These are phyloP conservation scores for Lepidocolaptes lacrymiger DNA, from an alignment of 2,797 vertebrate species.

Conservation along the genomic window DNA sequence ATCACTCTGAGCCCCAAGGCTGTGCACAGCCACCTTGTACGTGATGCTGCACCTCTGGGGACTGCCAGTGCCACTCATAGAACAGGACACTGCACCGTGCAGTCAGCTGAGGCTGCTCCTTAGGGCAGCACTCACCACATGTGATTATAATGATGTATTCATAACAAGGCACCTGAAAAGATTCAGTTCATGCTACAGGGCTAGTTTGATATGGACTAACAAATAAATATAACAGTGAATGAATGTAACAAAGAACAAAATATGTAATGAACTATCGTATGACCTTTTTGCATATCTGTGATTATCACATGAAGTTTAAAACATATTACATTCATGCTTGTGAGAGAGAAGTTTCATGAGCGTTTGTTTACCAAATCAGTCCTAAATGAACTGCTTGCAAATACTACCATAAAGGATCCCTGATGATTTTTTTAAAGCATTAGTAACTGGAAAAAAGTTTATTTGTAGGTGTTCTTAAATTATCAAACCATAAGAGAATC, in stretches of 20 bases:
- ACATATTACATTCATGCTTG: not conserved
- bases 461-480: not conserved
- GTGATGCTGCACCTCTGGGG: not conserved
- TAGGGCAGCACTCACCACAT: not conserved
- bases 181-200: not conserved
- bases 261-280: not conserved
- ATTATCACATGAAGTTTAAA: not conserved
- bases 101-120: not conserved
- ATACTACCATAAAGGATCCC: not conserved
- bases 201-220: not conserved
- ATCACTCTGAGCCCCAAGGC: not conserved
- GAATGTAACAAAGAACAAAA: not conserved
- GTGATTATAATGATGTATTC: not conserved
- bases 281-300: not conserved
- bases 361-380: not conserved
- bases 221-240: not conserved
- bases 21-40: not conserved
- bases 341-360: not conserved
- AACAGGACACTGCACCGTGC: fast-evolving
- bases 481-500: not conserved
- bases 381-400: not conserved
- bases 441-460: not conserved
- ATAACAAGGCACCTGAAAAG: not conserved
- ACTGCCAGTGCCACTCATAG: not conserved
- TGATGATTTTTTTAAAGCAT: not conserved